A percentile compares a stretch with the other conserved stretches of the same genome.
Conservation (phyloP, 2,888 invertebrate genomes). For the Erebia ligea region DNA sequence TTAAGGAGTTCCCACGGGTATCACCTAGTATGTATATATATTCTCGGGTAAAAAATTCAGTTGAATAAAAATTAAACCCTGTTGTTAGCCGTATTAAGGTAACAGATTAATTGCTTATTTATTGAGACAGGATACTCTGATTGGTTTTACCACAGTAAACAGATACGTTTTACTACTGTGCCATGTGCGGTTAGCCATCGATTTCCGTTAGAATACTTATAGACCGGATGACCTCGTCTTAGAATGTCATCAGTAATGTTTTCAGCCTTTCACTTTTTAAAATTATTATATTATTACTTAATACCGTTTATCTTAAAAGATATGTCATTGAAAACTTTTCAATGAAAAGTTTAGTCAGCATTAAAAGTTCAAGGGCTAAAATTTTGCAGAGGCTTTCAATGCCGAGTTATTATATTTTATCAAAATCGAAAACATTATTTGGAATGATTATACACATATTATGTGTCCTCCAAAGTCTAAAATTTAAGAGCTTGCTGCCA, state of each 20-base stretch:
- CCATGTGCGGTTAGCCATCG: slow-evolving; percentile 35
- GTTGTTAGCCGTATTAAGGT: too few species aligned
- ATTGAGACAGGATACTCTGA: slow-evolving; percentile 28
- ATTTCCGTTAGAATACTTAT: slow-evolving; percentile 42
- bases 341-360: background rate
- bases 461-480: background rate
- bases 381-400: slow-evolving; percentile 7
- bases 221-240: slow-evolving; percentile 42
- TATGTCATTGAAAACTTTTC: too few species aligned
- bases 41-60: too few species aligned
- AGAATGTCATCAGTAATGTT: slow-evolving; percentile 45
- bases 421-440: background rate
- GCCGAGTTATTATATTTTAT: background rate
- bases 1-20: too few species aligned
- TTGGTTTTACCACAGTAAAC: too few species aligned
- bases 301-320: slow-evolving; percentile 13
- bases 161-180: too few species aligned
- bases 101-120: slow-evolving; percentile 10
- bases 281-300: slow-evolving; percentile 12
- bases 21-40: too few species aligned
- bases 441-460: background rate
- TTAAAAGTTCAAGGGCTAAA: slow-evolving; percentile 16
- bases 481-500: too few species aligned
- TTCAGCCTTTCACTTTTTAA: slow-evolving; percentile 46
- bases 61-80: background rate